Percentiles rank a stretch among this genome's conserved stretches.
Conservation (phyloP, 2,888 invertebrate species). For the Chaitophorus viminalis region DNA sequence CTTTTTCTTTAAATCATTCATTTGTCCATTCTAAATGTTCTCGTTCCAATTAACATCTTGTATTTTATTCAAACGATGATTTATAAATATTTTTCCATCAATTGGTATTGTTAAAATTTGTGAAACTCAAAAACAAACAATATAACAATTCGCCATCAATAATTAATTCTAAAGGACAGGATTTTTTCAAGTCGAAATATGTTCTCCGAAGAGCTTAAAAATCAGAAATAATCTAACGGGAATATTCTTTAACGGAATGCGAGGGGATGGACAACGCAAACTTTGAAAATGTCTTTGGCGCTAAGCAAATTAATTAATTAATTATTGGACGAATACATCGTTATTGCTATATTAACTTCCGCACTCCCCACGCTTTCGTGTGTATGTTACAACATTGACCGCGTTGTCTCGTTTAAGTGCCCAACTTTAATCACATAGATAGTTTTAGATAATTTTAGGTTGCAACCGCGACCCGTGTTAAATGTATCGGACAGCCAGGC, state of each 20-base stretch:
- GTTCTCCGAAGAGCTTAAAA: not conserved
- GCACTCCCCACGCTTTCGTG: no score
- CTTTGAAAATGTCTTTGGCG: no score
- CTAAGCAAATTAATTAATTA: no score
- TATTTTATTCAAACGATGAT: not conserved
- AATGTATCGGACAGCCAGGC: not conserved
- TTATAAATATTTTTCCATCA: not conserved
- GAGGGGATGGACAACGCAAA: no score
- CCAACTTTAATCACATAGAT: no score
- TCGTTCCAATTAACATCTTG: not conserved
- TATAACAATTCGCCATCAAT: not conserved
- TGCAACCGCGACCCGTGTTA: not conserved
- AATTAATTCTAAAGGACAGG: not conserved
- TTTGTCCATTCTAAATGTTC: slow-evolving; percentile 1
- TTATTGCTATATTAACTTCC: no score
- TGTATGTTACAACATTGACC: no score
- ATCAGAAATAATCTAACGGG: not conserved
- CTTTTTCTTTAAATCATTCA: not conserved
- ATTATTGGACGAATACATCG: no score
- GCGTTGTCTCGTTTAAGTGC: no score
- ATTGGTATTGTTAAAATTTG: not conserved
- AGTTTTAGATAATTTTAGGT: not conserved
- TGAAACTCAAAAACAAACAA: not conserved
- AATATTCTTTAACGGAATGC: no score
- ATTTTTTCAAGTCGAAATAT: not conserved